phyloP scores from a whole-genome alignment of 2,797 vertebrate species.

The Thamnophis elegans region DNA sequence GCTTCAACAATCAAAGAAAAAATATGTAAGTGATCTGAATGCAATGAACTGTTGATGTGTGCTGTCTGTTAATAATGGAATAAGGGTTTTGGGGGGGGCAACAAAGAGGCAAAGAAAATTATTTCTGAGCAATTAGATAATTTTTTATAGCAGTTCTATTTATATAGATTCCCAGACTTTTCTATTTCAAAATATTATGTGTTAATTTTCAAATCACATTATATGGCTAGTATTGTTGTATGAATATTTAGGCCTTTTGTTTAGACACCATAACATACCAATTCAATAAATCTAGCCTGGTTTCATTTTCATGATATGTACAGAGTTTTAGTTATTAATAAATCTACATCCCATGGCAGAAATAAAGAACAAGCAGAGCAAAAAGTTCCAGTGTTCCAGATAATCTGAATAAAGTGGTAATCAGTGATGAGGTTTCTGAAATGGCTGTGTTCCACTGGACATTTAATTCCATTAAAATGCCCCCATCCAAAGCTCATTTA shows the following conservation, averaged over 20 bases:
- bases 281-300: background rate
- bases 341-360: slow-evolving; percentile 28
- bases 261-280: background rate
- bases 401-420: slow-evolving; percentile 26
- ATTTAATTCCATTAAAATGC: slow-evolving; percentile 58
- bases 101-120: background rate
- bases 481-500: slow-evolving; percentile 43
- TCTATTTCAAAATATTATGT: background rate
- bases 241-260: background rate
- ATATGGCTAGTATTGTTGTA: background rate
- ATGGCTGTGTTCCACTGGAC: slow-evolving; percentile 53
- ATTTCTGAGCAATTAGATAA: background rate
- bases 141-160: background rate
- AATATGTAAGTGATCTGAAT: background rate
- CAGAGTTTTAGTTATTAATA: slow-evolving; percentile 32
- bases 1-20: background rate
- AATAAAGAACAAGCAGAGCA: slow-evolving; percentile 32
- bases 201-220: background rate
- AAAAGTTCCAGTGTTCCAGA: background rate
- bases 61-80: background rate
- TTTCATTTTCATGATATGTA: background rate
- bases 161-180: background rate
- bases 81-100: background rate
- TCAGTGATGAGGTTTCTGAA: slow-evolving; percentile 40
- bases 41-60: background rate